Evolutionary conservation across 2,113 vertebrate species (phyloP).

Genomic region (Perca schrenkii): DNA sequence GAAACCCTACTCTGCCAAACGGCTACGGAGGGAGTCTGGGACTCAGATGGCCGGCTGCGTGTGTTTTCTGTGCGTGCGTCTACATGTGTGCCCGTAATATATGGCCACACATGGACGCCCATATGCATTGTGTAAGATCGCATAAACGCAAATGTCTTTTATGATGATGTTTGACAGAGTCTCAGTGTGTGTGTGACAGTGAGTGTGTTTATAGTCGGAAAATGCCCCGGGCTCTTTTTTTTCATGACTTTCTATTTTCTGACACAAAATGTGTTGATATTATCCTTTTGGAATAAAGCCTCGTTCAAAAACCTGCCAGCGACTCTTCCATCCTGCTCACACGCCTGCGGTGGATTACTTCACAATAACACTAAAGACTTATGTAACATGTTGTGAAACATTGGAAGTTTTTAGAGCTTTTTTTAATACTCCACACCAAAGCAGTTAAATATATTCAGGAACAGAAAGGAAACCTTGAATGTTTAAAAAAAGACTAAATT

Average conservation of each 20-base stretch:
- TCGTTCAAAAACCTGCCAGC: slow-evolving; percentile 10
- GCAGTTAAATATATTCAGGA: slow-evolving; percentile 24
- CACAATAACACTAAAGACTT: not conserved
- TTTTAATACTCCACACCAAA: not conserved
- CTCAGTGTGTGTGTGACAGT: not conserved
- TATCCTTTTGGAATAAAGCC: slow-evolving; percentile 24
- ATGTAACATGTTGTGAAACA: slow-evolving; percentile 28
- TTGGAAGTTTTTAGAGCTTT: not conserved
- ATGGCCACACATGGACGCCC: slow-evolving; percentile 22
- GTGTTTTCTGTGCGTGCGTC: slow-evolving; percentile 24
- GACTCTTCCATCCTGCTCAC: not conserved
- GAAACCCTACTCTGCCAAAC: slow-evolving; percentile 50
- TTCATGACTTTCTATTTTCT: slow-evolving; percentile 46
- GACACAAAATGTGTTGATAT: slow-evolving; percentile 20
- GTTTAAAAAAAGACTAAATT: not conserved
- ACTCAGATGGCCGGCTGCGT: slow-evolving; percentile 59
- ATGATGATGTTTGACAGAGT: not conserved
- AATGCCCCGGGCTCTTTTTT: slow-evolving; percentile 29
- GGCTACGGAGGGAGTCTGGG: slow-evolving; percentile 34
- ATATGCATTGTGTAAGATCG: slow-evolving; percentile 42
- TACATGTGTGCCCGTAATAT: slow-evolving; percentile 8
- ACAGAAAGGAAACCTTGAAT: slow-evolving; percentile 24
- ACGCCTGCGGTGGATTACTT: not conserved
- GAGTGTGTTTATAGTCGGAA: not conserved
- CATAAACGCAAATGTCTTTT: slow-evolving; percentile 14